Evolutionary conservation across 2,113 vertebrate species (phyloP), one percentile per base, ranked within the genome.

Genomic region (Terrapene triunguis): DNA sequence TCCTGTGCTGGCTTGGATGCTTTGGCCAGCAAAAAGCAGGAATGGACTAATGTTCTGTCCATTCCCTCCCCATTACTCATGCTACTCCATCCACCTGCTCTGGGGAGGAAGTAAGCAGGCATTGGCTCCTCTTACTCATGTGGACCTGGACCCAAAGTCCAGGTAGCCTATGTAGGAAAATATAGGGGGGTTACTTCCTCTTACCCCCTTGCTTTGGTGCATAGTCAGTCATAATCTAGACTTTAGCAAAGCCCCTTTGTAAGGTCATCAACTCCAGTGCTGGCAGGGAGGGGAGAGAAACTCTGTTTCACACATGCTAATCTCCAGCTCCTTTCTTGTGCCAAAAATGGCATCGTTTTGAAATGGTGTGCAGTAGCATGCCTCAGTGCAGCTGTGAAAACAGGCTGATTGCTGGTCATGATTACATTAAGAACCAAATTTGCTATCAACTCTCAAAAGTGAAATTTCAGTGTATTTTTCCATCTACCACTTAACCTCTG

Each of bases 301-400:
- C 88, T 94, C 89, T 93, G n/a, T 85, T 95, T 80, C 89, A 86
- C 87, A 85, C 0, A 0, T 92, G 94, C 92, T 93, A 97, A 95
- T 86, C 85, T 97, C 94, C 94, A 96, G 84, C 92, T 92, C 59
- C 47, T 81, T 95, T 25, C 83, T 1, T 6, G 65, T 95, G 93
- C 90, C 89, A 95, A 97, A 21, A 96, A 95, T 87, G 44, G 42
- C 53, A 90, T 78, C 89, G 92, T 95, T 96, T 47, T 97, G 87
- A 95, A 89, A 88, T 38, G 80, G 83, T 92, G 55, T 94, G 92
- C 90, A 81, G 92, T 92, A 84, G 88, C 81, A 94, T 83, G 62
- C 42, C 57, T 87, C 82, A 35, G 86, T 21, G 87, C 96, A 97
- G 96, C 96, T 97, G 94, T 97, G 97, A 97, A 97, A 97, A 96